phyloP scores from a whole-genome alignment of 2,888 invertebrate genomes.

The Endomychus coccineus region DNA sequence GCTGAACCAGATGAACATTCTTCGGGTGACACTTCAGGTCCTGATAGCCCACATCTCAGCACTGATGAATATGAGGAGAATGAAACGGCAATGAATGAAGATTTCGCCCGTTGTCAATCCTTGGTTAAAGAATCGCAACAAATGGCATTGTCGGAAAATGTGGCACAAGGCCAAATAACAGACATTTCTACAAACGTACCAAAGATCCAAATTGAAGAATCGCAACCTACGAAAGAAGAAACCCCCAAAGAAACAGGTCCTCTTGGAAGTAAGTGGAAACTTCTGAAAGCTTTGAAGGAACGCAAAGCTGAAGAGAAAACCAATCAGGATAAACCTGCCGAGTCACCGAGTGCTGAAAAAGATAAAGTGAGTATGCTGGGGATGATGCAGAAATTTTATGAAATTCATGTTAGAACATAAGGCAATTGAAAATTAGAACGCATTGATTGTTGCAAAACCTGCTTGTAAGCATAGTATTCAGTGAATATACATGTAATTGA shows the following conservation, averaged over 20 bases:
- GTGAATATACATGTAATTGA: too few species aligned
- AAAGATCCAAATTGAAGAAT: conserved; percentile 46
- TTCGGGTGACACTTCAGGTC: conserved; percentile 83
- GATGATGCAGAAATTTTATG: conserved; percentile 61
- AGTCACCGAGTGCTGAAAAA: conserved; percentile 57
- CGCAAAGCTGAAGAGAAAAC: conserved; percentile 81
- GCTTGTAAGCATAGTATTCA: too few species aligned
- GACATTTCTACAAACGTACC: conserved; percentile 42
- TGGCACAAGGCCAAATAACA: conserved; percentile 14
- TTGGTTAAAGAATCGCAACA: conserved; percentile 24
- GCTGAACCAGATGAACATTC: conserved; percentile 50
- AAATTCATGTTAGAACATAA: conserved; percentile 59
- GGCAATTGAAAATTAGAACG: not conserved
- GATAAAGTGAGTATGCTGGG: conserved; percentile 66
- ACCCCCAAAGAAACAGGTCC: conserved; percentile 44
- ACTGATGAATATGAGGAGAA: conserved; percentile 65
- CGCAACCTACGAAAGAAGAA: conserved; percentile 34
- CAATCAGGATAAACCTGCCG: conserved; percentile 60
- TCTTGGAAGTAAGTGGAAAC: conserved; percentile 82
- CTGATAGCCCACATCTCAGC: conserved; percentile 74
- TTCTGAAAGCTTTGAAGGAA: conserved; percentile 82
- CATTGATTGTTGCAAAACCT: too few species aligned
- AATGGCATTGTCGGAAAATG: conserved; percentile 7
- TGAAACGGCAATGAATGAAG: conserved; percentile 48
- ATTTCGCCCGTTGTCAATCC: conserved; percentile 38